phyloP scores from a whole-genome alignment of 2,797 vertebrate species.

The Brotula barbata region DNA sequence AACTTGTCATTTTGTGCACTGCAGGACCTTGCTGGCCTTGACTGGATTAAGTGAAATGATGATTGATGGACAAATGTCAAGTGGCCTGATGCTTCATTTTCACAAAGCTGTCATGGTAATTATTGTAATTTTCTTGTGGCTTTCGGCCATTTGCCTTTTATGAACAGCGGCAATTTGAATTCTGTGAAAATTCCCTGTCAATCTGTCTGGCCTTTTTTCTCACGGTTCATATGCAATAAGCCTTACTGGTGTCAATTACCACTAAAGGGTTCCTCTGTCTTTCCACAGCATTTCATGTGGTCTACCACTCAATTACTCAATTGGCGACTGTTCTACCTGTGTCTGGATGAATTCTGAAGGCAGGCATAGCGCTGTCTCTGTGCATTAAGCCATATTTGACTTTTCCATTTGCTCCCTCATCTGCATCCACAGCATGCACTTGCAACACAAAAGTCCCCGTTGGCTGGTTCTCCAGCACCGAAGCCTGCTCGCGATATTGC shows the following conservation, averaged over 20 bases:
- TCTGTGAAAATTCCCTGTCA: not conserved
- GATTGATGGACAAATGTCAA: slow-evolving; percentile 1
- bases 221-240: slow-evolving; percentile 13
- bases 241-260: slow-evolving; percentile 19
- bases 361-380: slow-evolving; percentile 84
- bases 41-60: slow-evolving; percentile 8
- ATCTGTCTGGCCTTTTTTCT: not conserved
- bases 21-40: not conserved
- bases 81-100: not conserved
- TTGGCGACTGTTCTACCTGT: slow-evolving; percentile 79
- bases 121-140: not conserved
- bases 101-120: not conserved
- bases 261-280: slow-evolving; percentile 26
- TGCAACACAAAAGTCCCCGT: slow-evolving; percentile 87
- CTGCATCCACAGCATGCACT: slow-evolving; percentile 88
- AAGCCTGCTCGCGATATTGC: slow-evolving; percentile 83
- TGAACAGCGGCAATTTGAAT: not conserved
- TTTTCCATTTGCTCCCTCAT: slow-evolving; percentile 89
- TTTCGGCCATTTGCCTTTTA: slow-evolving; percentile 19
- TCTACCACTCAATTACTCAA: slow-evolving; percentile 33
- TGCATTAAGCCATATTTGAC: slow-evolving; percentile 92
- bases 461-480: slow-evolving; percentile 89
- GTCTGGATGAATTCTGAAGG: slow-evolving; percentile 88
- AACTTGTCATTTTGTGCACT: slow-evolving; percentile 3
- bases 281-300: slow-evolving; percentile 19